Conservation (phyloP, 2,888 invertebrate species). For the Hirtodrosophila alboralis region DNA sequence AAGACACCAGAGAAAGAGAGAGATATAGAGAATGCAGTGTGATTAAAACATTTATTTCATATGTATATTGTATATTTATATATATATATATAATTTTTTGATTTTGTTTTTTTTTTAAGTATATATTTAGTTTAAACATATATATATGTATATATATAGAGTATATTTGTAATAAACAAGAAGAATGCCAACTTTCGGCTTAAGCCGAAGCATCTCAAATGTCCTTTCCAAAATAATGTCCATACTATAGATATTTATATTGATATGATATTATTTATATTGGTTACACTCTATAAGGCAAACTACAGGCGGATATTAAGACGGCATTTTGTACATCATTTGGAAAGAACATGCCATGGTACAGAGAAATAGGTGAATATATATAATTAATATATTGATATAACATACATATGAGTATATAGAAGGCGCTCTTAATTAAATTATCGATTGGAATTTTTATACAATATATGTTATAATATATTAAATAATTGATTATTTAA, state of each 20-base stretch:
- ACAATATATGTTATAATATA: neutral
- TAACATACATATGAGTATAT: conserved; percentile 30
- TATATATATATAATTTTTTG: conserved; percentile 2
- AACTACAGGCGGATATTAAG: conserved; percentile 50
- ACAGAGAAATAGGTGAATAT: conserved; percentile 29
- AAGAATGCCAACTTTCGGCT: conserved; percentile 34
- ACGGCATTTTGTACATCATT: conserved; percentile 25
- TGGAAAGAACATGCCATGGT: conserved; percentile 48
- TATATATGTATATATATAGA: conserved; percentile 36
- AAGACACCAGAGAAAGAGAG: conserved; percentile 72
- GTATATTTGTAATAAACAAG: conserved; percentile 21
- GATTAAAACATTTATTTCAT: conserved; percentile 73
- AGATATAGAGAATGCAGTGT: conserved; percentile 73
- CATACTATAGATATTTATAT: conserved; percentile 1
- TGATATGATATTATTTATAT: conserved; percentile 20
- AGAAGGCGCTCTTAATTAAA: conserved; percentile 24
- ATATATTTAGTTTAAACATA: conserved; percentile 9
- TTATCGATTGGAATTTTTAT: neutral
- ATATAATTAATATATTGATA: conserved; percentile 32
- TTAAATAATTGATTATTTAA: conserved; percentile 7
- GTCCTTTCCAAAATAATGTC: conserved; percentile 37
- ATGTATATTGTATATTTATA: conserved; percentile 39
- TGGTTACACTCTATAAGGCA: conserved; percentile 55
- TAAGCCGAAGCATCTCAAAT: conserved; percentile 44
- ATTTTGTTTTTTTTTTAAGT: neutral